Evolutionary conservation across 2,888 invertebrate species (phyloP).

Genomic region (Esperia sulphurella): DNA sequence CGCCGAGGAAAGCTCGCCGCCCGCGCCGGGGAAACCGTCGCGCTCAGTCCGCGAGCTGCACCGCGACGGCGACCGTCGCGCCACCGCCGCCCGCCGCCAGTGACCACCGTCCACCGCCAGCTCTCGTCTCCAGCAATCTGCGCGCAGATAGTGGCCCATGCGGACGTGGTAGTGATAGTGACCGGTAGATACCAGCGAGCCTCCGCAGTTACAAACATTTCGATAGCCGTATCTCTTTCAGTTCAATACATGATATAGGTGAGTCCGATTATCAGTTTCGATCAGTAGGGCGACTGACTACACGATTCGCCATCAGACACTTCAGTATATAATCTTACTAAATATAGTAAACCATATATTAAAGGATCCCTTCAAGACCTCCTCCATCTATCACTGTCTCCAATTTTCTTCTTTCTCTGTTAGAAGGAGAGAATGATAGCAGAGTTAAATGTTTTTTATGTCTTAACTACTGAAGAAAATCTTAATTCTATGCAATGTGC

Average conservation of each 20-base stretch:
- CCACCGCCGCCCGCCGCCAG: not conserved
- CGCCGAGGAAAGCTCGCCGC: conserved; percentile 17
- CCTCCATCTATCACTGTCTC: too few relatives aligned
- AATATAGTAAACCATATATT: too few relatives aligned
- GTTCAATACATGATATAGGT: not conserved
- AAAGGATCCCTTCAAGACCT: too few relatives aligned
- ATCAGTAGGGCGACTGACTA: too few relatives aligned
- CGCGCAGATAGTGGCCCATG: not conserved
- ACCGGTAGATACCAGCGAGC: not conserved
- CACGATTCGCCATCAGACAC: too few relatives aligned
- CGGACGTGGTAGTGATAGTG: not conserved
- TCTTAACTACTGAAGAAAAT: too few relatives aligned
- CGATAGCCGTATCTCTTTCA: not conserved
- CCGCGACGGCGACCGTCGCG: not conserved
- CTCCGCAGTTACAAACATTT: not conserved
- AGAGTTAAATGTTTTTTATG: too few relatives aligned
- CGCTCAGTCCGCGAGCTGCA: not conserved
- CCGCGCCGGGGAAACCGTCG: conserved; percentile 2
- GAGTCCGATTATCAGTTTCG: too few relatives aligned
- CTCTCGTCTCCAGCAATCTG: not conserved
- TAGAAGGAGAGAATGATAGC: too few relatives aligned
- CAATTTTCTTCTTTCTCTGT: too few relatives aligned
- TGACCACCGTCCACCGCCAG: not conserved
- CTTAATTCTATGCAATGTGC: too few relatives aligned
- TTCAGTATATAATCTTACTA: too few relatives aligned